Evolutionary conservation across 2,888 invertebrate species (phyloP), one percentile per base, ranked within the genome.

Genomic region (Portevinia maculata): DNA sequence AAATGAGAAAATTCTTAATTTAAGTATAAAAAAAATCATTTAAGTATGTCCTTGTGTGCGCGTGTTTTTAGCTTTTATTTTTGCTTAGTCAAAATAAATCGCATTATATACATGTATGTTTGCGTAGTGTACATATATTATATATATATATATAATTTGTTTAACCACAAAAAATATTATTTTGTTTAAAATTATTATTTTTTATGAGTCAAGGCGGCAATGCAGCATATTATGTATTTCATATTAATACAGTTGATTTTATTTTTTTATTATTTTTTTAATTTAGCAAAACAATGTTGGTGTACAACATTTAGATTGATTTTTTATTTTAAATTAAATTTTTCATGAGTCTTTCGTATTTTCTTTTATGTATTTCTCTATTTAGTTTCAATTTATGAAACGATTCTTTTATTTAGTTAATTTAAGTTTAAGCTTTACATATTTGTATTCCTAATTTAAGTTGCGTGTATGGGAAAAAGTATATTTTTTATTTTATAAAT

Each of bases 401-500:
- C 69, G 59, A 57, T 69, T 83, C 41, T 48, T 65, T 71, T 69
- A 59, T 70, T 55, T 83, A 83, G 83, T 78, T 48, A 83, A 83
- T 71, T 55, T 76, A 67, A 83, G 71, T 44, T 60, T 81, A 76
- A 76, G 70, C 59, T 76, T n/a, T n/a, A n/a, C n/a, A n/a, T n/a
- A 52, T 46, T 76, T 75, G 13, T 65, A 41, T 57, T 57, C 37
- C 17, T 75, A 59, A n/a, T 55, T 30, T 64, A 55, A 67, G 74
- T 73, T 53, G 48, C 39, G 52, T 48, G 2, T 7, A 7, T 32
- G 30, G 17, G 32, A 21, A 13, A 39, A 57, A 53, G 65, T 64
- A 52, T 55, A 21, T 39, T 65, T 39, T 57, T 57, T 75, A 46
- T 37, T 64, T 64, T 41, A 48, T 62, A 6, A 46, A 55, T 19